Conservation (phyloP, 2,113 vertebrate species). For the Herpailurus yagouaroundi region DNA sequence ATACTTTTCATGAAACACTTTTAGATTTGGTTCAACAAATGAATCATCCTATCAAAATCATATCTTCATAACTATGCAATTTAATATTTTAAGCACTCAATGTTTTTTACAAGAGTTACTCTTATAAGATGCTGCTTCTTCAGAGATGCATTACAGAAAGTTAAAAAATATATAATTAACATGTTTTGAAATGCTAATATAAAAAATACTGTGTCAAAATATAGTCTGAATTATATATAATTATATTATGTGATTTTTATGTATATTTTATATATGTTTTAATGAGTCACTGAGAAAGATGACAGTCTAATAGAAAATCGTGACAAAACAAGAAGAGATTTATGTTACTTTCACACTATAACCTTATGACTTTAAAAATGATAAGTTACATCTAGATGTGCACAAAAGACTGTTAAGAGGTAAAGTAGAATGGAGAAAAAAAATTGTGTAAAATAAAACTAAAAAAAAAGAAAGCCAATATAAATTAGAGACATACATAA, state of each 20-base stretch:
- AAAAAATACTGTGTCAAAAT: background rate
- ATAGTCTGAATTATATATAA: background rate
- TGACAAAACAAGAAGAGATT: background rate
- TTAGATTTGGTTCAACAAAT: background rate
- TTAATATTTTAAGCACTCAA: conserved; percentile 11
- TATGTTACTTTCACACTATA: background rate
- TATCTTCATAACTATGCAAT: background rate
- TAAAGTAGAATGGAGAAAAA: background rate
- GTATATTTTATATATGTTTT: background rate
- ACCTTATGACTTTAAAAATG: background rate
- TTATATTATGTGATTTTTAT: background rate
- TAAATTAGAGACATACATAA: background rate
- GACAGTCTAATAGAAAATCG: background rate
- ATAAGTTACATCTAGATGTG: background rate
- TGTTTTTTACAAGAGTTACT: background rate
- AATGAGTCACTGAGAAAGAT: background rate
- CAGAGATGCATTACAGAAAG: background rate
- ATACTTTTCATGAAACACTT: background rate
- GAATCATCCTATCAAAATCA: background rate
- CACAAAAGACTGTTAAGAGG: background rate
- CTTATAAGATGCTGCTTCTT: background rate
- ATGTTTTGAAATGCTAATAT: background rate
- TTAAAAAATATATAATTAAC: background rate
- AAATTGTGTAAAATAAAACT: background rate
- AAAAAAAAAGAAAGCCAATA: background rate